phyloP scores from a whole-genome alignment of 2,113 vertebrate genomes.

The Sinocyclocheilus anophthalmus region DNA sequence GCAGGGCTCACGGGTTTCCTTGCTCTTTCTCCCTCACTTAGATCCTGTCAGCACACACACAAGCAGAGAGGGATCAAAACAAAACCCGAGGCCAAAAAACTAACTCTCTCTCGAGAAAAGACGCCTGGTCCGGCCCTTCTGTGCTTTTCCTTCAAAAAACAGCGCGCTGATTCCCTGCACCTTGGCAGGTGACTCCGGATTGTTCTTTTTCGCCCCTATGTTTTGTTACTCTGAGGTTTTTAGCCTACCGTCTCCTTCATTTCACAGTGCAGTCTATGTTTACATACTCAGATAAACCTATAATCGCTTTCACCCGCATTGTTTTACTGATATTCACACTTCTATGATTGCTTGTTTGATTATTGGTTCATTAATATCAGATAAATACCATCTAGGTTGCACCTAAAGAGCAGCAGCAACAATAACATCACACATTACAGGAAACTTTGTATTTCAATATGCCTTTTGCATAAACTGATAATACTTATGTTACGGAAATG shows the following conservation, averaged over 20 bases:
- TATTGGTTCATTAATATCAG: background rate
- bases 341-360: background rate
- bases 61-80: slow-evolving; percentile 58
- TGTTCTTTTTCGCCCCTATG: no score
- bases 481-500: background rate
- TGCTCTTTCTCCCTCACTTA: no score
- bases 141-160: no score
- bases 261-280: background rate
- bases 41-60: slow-evolving; percentile 57
- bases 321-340: background rate
- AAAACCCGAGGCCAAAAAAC: slow-evolving; percentile 54
- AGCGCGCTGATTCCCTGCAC: no score
- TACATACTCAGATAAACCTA: slow-evolving; percentile 7
- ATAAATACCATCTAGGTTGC: background rate
- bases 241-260: slow-evolving; percentile 2
- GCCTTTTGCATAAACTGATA: background rate
- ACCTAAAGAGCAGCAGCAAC: background rate
- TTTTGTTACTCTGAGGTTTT: no score
- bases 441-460: background rate
- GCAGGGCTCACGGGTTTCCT: slow-evolving; percentile 12
- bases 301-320: background rate
- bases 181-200: no score
- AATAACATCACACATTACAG: background rate
- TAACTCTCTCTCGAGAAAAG: slow-evolving; percentile 27
- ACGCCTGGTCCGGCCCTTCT: no score